A percentile compares a stretch with the other conserved stretches of the same genome.
Evolutionary conservation across 2,797 vertebrate genomes (phyloP).

Genomic region (Acanthurus lineatus): DNA sequence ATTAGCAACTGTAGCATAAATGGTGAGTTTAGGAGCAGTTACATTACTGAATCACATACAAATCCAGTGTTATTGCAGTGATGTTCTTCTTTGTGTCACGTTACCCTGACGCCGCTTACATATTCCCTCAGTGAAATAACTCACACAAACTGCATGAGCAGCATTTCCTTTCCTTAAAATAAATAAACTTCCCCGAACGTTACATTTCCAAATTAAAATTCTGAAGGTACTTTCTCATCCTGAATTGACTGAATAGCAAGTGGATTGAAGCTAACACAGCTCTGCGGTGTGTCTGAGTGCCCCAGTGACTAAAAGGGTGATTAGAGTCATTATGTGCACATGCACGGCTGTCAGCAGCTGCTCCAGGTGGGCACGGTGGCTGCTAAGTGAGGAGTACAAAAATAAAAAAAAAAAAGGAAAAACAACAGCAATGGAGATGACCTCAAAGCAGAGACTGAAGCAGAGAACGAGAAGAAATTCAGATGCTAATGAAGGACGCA

Average conservation of each 20-base stretch:
- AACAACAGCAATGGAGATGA: conserved; percentile 8
- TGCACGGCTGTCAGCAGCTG: conserved; percentile 33
- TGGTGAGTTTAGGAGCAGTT: too few species aligned
- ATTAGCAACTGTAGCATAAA: too few species aligned
- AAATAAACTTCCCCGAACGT: background rate
- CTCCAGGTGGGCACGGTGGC: conserved; percentile 24
- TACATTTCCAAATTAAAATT: background rate
- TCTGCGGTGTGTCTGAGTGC: conserved; percentile 21
- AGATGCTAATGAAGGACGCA: background rate
- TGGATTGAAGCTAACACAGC: background rate
- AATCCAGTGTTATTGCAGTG: too few species aligned
- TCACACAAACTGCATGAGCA: background rate
- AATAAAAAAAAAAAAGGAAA: background rate
- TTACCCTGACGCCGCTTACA: background rate
- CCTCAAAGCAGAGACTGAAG: conserved; percentile 10
- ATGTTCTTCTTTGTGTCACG: too few species aligned
- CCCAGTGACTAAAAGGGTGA: conserved; percentile 40
- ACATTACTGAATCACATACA: too few species aligned
- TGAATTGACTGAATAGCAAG: background rate
- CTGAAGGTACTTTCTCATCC: background rate
- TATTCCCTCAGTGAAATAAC: background rate
- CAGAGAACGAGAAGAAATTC: background rate
- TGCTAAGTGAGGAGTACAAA: conserved; percentile 17
- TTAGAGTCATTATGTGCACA: conserved; percentile 52
- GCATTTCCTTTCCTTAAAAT: background rate